Percentiles rank a stretch among this genome's conserved stretches.
These are phyloP conservation scores for Anolis carolinensis DNA, from an alignment of 2,113 vertebrate species.

Conservation along the genomic window DNA sequence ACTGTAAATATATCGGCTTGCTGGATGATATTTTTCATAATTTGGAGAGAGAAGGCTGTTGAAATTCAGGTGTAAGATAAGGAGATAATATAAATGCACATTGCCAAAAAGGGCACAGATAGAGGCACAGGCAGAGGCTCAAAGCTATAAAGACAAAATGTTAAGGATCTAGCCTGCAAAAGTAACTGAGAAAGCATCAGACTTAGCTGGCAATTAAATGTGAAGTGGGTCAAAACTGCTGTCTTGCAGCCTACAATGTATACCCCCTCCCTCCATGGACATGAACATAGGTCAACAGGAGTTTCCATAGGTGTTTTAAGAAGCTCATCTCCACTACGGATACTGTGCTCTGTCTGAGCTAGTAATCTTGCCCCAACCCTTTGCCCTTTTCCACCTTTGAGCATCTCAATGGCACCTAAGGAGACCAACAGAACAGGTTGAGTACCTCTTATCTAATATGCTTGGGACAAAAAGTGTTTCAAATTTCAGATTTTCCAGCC, in stretches of 20 bases:
- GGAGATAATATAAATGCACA: background rate
- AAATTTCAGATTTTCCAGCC: too few relatives aligned
- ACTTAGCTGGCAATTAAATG: background rate
- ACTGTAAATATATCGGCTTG: background rate
- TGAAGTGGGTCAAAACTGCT: constrained; percentile 3
- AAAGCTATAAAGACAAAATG: background rate
- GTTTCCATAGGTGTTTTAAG: background rate
- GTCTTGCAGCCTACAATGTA: background rate
- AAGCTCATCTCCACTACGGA: background rate
- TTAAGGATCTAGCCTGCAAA: background rate
- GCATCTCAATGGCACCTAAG: background rate
- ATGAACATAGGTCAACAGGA: background rate
- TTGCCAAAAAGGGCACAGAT: accelerated
- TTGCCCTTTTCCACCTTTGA: background rate
- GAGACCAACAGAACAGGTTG: background rate
- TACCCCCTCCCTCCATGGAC: too few relatives aligned
- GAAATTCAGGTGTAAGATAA: background rate
- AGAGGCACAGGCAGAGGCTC: background rate
- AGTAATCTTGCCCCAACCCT: background rate
- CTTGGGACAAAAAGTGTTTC: too few relatives aligned
- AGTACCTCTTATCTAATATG: too few relatives aligned
- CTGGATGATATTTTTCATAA: background rate
- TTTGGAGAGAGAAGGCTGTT: background rate
- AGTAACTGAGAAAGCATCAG: background rate
- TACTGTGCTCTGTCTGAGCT: background rate